phyloP scores from a whole-genome alignment of 2,888 invertebrate species.

The Elysia crispata region DNA sequence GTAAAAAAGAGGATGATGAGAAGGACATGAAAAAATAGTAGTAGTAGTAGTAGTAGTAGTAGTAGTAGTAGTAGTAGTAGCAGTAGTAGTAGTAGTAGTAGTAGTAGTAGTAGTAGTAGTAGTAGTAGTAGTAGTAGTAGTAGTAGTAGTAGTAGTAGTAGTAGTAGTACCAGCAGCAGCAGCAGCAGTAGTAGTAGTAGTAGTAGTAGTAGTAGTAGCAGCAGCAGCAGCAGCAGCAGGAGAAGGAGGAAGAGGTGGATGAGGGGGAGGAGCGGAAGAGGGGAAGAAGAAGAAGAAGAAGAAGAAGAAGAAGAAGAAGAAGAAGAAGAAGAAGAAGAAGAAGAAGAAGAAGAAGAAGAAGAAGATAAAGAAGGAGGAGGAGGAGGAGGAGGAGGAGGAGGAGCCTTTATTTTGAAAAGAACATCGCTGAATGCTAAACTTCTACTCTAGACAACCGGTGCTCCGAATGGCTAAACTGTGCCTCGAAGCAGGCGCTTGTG shows the following conservation, averaged over 20 bases:
- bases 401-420: too few species aligned
- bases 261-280: background rate
- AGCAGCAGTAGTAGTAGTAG: constrained; percentile 27
- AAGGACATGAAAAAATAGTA: too few species aligned
- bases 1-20: too few species aligned
- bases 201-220: constrained; percentile 24
- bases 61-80: background rate
- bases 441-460: too few species aligned
- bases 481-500: too few species aligned
- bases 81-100: constrained; percentile 12
- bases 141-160: constrained; percentile 18
- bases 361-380: too few species aligned
- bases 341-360: background rate
- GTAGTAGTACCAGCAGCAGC: constrained; percentile 24
- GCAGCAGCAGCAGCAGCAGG: background rate
- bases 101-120: constrained; percentile 17
- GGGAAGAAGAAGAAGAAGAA: background rate
- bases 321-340: too few species aligned
- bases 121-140: constrained; percentile 39
- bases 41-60: background rate
- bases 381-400: too few species aligned
- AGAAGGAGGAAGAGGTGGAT: background rate
- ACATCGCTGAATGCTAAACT: too few species aligned
- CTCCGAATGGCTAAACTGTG: too few species aligned
- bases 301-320: too few species aligned